phyloP scores from a whole-genome alignment of 2,797 vertebrate genomes.

The Oceanodroma leucorhoa region DNA sequence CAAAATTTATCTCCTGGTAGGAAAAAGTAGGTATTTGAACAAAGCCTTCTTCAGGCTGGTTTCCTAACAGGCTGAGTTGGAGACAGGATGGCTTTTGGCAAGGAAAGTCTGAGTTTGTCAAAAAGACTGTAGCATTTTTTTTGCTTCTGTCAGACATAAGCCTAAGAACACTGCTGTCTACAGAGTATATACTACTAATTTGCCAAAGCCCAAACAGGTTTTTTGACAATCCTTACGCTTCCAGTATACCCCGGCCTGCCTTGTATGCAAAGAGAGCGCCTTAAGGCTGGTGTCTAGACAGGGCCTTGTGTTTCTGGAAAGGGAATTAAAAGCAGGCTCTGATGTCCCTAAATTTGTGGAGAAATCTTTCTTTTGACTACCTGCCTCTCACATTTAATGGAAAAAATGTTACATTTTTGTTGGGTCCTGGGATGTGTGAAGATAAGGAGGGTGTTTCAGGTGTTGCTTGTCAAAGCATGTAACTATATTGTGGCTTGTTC shows the following conservation, averaged over 20 bases:
- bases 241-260: not conserved
- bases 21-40: not conserved
- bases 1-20: not conserved
- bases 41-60: not conserved
- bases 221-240: constrained; percentile 27
- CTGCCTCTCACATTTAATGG: not conserved
- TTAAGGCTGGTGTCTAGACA: constrained; percentile 55
- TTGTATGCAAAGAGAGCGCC: constrained; percentile 2
- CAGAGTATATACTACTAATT: not conserved
- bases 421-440: not conserved
- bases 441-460: not conserved
- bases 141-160: not conserved
- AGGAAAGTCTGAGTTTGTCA: not conserved
- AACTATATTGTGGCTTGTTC: not conserved
- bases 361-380: not conserved
- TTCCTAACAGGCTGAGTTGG: not conserved
- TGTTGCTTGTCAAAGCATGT: not conserved
- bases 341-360: not conserved
- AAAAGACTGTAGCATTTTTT: not conserved
- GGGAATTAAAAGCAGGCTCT: not conserved
- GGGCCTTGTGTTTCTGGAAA: not conserved
- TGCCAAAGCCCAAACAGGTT: constrained; percentile 44
- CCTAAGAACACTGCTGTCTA: not conserved
- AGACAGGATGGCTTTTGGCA: not conserved
- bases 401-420: not conserved